Percentiles rank a stretch among this genome's conserved stretches.
phyloP scores from a whole-genome alignment of 2,888 invertebrate genomes.

The Aromia moschata region DNA sequence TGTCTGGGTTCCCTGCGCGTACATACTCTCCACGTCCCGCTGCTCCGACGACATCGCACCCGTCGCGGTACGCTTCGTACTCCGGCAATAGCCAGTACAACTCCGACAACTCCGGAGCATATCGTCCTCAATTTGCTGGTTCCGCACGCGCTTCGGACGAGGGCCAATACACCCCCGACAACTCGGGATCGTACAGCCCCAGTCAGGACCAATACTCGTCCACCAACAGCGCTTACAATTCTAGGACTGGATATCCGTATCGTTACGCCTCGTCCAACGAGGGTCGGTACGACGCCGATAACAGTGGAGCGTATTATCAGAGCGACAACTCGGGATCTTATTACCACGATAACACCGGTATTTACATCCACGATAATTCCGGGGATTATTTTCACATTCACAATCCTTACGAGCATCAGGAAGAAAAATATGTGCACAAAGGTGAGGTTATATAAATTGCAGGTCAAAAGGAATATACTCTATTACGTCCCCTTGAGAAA shows the following conservation, averaged over 20 bases:
- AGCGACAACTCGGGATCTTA: slow-evolving; percentile 66
- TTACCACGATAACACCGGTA: slow-evolving; percentile 27
- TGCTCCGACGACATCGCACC: no score
- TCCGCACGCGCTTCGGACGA: not conserved
- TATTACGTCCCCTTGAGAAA: no score
- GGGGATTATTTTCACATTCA: slow-evolving; percentile 63
- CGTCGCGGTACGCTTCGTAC: no score
- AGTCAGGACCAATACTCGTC: not conserved
- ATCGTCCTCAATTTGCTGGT: no score
- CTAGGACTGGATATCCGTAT: not conserved
- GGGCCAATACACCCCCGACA: slow-evolving; percentile 1
- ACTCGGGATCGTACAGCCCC: slow-evolving; percentile 5
- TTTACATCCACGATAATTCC: slow-evolving; percentile 21
- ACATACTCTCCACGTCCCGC: not conserved
- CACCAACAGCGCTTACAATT: slow-evolving; percentile 9
- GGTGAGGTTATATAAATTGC: no score
- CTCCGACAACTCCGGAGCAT: not conserved
- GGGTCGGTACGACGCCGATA: not conserved
- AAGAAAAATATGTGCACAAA: slow-evolving; percentile 36
- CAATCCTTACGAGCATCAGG: slow-evolving; percentile 63
- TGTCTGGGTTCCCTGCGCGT: not conserved
- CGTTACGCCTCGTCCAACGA: slow-evolving; percentile 25
- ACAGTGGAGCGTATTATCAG: slow-evolving; percentile 25
- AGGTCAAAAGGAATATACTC: no score
- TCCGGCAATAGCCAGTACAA: not conserved